Base-by-base conservation (phyloP, 1,140 invertebrate genomes). In the Cepaea nemoralis region DNA sequence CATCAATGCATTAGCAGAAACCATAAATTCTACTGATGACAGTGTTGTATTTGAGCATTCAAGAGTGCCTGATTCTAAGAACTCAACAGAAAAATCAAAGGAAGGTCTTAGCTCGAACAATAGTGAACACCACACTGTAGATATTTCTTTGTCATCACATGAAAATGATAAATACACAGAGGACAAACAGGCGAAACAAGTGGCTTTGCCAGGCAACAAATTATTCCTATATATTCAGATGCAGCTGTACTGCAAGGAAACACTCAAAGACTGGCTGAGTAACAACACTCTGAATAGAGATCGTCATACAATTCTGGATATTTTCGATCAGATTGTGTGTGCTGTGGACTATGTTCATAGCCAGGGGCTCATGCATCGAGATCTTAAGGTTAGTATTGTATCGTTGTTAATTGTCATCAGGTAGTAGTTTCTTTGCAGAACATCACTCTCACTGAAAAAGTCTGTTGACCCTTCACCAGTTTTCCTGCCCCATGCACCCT, bases 301-400 rank as follows among this genome's bases (percentile, higher is more conserved):
- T 55, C 81, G 81, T 31, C 42, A 82, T 45, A 82, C 81, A 0
- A 70, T 96, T 35, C 92, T 96, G 37, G 93, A 94, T 74, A 95
- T 98, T 80, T 99, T 99, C 92, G 93, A 95, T 86, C 97, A 99
- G 92, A 98, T 99, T 87, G 94, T 98, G 0, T 94, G 95, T 83
- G 98, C 97, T 39, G 97, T 99, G 14, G 95, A 98, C 82, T 99
- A 99, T 92, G 95, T 99, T 0, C 98, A 99, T 92, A 90, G 95
- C 0, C 94, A 95, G 85, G 95, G 96, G 6, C 93, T 99, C 0
- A 99, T 99, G 90, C 97, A 99, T 91, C 93, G 97, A 75, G 97
- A 99, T 92, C 93, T 99, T 31, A 99, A 99, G 93, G 95, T 95
- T 92, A 85, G 50, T 67, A 31, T 22, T 27, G 12, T n/a, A n/a